Evolutionary conservation across 2,888 invertebrate genomes (phyloP).

Genomic region (Drosophila neoperkinsi): DNA sequence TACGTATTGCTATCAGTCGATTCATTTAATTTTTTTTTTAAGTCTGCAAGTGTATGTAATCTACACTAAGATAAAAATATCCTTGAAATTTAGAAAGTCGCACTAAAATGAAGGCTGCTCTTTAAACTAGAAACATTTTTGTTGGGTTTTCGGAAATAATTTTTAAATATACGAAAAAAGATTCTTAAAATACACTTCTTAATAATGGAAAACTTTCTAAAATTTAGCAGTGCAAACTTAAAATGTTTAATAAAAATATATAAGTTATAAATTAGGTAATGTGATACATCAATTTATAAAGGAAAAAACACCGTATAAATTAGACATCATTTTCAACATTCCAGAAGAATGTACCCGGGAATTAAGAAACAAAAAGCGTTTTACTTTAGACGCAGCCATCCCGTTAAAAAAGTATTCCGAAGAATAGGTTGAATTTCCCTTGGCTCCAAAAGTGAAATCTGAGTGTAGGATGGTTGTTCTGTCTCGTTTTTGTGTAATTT

Average conservation of each 20-base stretch:
- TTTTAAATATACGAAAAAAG: neutral
- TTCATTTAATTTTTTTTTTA: neutral
- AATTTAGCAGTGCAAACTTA: too few species aligned
- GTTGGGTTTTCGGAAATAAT: neutral
- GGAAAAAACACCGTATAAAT: neutral
- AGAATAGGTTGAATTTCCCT: neutral
- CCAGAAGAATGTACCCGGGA: neutral
- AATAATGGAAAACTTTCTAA: neutral
- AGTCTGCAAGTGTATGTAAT: neutral
- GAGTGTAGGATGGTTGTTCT: neutral
- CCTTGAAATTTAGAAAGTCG: neutral
- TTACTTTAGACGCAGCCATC: neutral
- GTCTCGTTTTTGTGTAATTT: neutral
- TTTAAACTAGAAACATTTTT: neutral
- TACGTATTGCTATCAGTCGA: too few species aligned
- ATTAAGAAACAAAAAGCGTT: neutral
- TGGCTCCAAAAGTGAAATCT: neutral
- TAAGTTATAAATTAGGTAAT: neutral
- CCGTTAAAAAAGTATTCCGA: neutral
- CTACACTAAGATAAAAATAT: neutral
- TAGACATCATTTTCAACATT: neutral
- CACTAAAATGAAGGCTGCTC: neutral
- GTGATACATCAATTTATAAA: neutral
- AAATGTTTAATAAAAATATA: neutral
- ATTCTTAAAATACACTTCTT: neutral